A percentile compares a stretch with the other conserved stretches of the same genome.
Conservation (phyloP, 2,113 vertebrate species). For the Gymnobelideus leadbeateri region DNA sequence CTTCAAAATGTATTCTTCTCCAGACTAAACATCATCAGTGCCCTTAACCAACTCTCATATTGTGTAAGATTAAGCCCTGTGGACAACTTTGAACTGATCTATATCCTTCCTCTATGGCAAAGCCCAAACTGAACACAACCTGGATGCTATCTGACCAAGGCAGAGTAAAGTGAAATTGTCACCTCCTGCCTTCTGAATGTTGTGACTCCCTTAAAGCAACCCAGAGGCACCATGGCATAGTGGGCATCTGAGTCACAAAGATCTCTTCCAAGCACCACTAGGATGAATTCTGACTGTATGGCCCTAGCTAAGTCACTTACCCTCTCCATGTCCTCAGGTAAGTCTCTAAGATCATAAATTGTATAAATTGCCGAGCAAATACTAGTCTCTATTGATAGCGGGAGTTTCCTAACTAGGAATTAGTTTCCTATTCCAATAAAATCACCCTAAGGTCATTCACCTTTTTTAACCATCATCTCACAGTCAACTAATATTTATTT, state of each 20-base stretch:
- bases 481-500: background rate
- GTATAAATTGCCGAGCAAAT: background rate
- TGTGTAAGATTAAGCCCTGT: background rate
- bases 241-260: background rate
- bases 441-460: background rate
- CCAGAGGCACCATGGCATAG: background rate
- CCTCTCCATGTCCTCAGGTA: too few species aligned
- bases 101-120: background rate
- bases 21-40: background rate
- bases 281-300: background rate
- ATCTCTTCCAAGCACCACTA: background rate
- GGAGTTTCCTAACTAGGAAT: background rate
- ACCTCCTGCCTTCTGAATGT: background rate
- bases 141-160: background rate
- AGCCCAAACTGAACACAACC: background rate
- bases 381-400: background rate
- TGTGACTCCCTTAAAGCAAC: background rate
- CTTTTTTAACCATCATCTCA: background rate
- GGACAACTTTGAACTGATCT: background rate
- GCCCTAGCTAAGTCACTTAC: too few species aligned
- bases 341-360: background rate
- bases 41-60: background rate
- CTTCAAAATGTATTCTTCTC: background rate
- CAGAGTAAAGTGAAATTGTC: background rate
- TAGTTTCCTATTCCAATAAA: background rate